Evolutionary conservation across 2,888 invertebrate species (phyloP).

Genomic region (Seladonia tumulorum): DNA sequence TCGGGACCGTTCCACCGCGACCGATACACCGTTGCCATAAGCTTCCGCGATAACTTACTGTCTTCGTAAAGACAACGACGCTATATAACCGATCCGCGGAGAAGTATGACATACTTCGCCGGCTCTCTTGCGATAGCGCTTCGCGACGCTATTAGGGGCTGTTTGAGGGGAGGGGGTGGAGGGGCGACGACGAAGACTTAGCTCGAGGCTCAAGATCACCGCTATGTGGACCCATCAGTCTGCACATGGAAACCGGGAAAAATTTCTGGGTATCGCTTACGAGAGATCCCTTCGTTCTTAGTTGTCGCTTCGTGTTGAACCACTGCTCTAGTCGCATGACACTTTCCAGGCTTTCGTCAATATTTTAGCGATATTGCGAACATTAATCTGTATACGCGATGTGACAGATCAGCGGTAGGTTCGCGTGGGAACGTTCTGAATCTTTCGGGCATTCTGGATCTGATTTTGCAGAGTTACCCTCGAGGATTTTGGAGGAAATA

Average conservation of each 20-base stretch:
- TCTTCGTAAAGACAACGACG: conserved; percentile 37
- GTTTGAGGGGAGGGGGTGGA: too few species aligned
- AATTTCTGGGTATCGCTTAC: neutral
- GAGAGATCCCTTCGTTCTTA: neutral
- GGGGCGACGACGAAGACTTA: neutral
- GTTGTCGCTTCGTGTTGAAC: neutral
- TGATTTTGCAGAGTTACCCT: neutral
- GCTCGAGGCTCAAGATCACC: neutral
- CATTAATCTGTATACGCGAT: neutral
- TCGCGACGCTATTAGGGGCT: neutral
- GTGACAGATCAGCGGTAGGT: neutral
- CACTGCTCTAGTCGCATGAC: neutral
- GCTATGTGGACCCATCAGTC: neutral
- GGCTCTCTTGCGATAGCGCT: neutral
- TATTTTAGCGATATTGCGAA: neutral
- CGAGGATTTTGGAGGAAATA: neutral
- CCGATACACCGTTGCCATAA: conserved; percentile 55
- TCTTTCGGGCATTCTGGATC: neutral
- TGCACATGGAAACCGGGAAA: neutral
- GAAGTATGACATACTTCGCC: conserved; percentile 24
- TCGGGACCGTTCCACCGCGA: conserved; percentile 45
- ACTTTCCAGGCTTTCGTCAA: neutral
- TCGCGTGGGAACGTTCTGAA: too few species aligned
- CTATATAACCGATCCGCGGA: conserved; percentile 32
- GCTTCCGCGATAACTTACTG: conserved; percentile 58